Percentiles rank a stretch among this genome's conserved stretches.
Conservation (phyloP, 2,888 invertebrate genomes). For the Chydorus sphaericus region DNA sequence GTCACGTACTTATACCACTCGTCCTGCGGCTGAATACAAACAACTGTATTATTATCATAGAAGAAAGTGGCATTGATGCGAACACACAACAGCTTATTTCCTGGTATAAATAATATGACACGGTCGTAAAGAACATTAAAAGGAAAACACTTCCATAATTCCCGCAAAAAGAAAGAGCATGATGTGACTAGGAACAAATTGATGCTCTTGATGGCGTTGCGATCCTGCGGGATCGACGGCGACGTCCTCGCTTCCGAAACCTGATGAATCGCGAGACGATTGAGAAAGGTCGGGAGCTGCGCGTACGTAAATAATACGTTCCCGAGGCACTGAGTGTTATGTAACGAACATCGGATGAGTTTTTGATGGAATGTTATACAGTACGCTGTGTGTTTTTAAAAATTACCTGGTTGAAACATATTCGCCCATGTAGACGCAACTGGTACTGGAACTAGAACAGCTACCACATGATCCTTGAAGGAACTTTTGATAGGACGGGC, state of each 20-base stretch:
- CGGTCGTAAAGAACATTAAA: too few relatives aligned
- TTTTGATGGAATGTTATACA: background rate
- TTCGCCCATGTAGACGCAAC: slow-evolving; percentile 9
- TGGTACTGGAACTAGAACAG: background rate
- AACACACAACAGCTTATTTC: too few relatives aligned
- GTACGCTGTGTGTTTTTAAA: background rate
- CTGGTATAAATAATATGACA: too few relatives aligned
- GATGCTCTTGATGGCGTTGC: too few relatives aligned
- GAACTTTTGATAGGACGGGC: slow-evolving; percentile 8
- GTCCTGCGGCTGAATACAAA: too few relatives aligned
- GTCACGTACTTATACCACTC: too few relatives aligned
- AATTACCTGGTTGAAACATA: background rate
- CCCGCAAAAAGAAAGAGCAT: too few relatives aligned
- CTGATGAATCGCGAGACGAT: background rate
- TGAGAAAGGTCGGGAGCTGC: background rate
- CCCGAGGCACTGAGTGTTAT: background rate
- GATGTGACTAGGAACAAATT: too few relatives aligned
- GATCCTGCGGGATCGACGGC: too few relatives aligned
- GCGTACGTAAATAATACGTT: background rate
- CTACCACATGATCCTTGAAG: slow-evolving; percentile 7
- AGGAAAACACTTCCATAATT: too few relatives aligned
- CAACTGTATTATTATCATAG: too few relatives aligned
- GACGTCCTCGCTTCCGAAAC: background rate
- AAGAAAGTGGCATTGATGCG: too few relatives aligned
- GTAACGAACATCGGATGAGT: background rate